Percentiles rank a stretch among this genome's conserved stretches.
Conservation (phyloP, 1,140 invertebrate genomes). For the Drosophila melanica region DNA sequence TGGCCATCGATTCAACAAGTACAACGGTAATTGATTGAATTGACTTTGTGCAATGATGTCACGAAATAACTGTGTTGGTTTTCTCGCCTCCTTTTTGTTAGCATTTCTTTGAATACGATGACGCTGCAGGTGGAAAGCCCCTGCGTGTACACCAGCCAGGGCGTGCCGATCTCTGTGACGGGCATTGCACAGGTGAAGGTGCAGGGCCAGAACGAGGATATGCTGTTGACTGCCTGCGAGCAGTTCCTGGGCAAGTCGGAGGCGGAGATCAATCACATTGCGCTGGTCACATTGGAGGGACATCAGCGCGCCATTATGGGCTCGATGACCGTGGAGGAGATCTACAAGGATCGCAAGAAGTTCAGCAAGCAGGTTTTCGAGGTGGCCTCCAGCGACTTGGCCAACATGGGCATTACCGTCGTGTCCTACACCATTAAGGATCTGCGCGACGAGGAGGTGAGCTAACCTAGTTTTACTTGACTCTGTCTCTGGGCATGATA, state of each 20-base stretch:
- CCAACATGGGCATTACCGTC: slow-evolving; percentile 99
- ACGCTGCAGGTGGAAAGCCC: slow-evolving; percentile 96
- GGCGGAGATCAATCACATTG: slow-evolving; percentile 95
- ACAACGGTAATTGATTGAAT: slow-evolving; percentile 88
- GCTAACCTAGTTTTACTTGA: background rate
- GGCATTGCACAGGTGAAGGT: slow-evolving; percentile 99
- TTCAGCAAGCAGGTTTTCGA: slow-evolving; percentile 99
- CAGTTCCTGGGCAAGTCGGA: slow-evolving; percentile 97
- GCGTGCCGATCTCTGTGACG: slow-evolving; percentile 98
- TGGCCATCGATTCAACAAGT: slow-evolving; percentile 97
- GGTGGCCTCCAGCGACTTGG: slow-evolving; percentile 96
- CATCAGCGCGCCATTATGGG: slow-evolving; percentile 99
- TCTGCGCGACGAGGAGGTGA: slow-evolving; percentile 98
- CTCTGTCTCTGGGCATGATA: background rate
- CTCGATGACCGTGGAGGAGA: slow-evolving; percentile 99
- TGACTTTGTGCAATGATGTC: slow-evolving; percentile 21
- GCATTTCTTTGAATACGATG: slow-evolving; percentile 98
- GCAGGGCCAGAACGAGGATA: slow-evolving; percentile 98
- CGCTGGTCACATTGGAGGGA: slow-evolving; percentile 97
- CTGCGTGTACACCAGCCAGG: slow-evolving; percentile 97
- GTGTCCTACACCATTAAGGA: slow-evolving; percentile 99
- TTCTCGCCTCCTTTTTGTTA: slow-evolving; percentile 75
- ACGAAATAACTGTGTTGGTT: slow-evolving; percentile 1
- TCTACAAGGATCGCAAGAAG: slow-evolving; percentile 99
- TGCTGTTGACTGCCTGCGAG: slow-evolving; percentile 97